Percentiles rank a stretch among this genome's conserved stretches.
Conservation (phyloP, 2,113 vertebrate genomes). For the Brienomyrus brachyistius region DNA sequence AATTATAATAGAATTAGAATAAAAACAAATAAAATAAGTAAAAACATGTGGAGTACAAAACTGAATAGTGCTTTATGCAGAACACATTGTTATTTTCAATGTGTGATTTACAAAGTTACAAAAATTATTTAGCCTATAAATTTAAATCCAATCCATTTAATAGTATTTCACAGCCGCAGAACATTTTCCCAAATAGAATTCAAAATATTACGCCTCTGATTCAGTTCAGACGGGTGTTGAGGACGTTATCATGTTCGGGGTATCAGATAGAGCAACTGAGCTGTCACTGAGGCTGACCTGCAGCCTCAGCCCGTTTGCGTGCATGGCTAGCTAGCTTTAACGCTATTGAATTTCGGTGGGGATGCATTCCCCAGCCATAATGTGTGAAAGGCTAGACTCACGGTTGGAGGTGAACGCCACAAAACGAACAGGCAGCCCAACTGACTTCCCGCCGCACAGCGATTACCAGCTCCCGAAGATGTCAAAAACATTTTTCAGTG, state of each 20-base stretch:
- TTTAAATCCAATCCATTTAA: background rate
- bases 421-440: background rate
- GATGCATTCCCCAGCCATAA: background rate
- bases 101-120: background rate
- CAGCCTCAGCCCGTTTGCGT: background rate
- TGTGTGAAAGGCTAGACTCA: background rate
- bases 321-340: background rate
- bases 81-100: background rate
- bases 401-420: background rate
- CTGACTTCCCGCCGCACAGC: background rate
- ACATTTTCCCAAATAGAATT: background rate
- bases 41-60: background rate
- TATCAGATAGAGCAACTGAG: background rate
- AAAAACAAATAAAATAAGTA: background rate
- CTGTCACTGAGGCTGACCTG: background rate
- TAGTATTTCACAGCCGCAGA: background rate
- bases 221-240: background rate
- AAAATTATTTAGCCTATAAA: background rate
- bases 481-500: background rate
- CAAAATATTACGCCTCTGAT: background rate
- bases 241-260: background rate
- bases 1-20: background rate
- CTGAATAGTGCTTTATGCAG: background rate
- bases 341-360: slow-evolving; percentile 19
- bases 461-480: background rate